Evolutionary conservation across 2,888 invertebrate species (phyloP).

Genomic region (Drosophila aldrichi): DNA sequence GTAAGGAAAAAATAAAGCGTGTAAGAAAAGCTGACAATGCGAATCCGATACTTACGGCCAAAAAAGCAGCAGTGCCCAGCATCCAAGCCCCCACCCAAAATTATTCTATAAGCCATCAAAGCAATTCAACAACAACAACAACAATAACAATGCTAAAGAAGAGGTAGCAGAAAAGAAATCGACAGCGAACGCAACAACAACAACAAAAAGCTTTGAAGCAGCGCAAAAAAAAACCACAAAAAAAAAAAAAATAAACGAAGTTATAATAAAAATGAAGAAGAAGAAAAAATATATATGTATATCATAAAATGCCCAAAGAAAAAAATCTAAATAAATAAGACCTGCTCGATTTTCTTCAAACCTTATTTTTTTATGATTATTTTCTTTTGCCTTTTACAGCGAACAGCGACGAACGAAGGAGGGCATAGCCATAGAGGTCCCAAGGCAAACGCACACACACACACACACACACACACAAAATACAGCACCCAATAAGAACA

Average conservation of each 20-base stretch:
- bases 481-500: constrained; percentile 46
- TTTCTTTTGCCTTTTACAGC: constrained; percentile 44
- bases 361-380: constrained; percentile 30
- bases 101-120: constrained; percentile 62
- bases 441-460: constrained; percentile 51
- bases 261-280: constrained; percentile 51
- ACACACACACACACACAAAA: constrained; percentile 20
- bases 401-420: constrained; percentile 25
- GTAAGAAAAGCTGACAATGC: constrained; percentile 78
- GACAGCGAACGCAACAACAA: constrained; percentile 41
- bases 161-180: constrained; percentile 63
- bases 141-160: constrained; percentile 42
- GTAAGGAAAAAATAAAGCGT: constrained; percentile 37
- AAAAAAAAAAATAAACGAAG: constrained; percentile 22
- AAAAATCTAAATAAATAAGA: constrained; percentile 71
- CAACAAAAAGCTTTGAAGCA: constrained; percentile 53
- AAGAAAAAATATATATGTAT: constrained; percentile 44
- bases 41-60: constrained; percentile 75
- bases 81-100: constrained; percentile 14
- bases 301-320: constrained; percentile 56
- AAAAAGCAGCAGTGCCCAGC: constrained; percentile 31
- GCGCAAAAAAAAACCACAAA: constrained; percentile 30
- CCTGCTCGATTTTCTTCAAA: constrained; percentile 75
- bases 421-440: constrained; percentile 48
- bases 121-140: constrained; percentile 49